These are phyloP conservation scores for Asbolus verrucosus DNA, from an alignment of 1,140 invertebrate genomes.

Conservation along the genomic window DNA sequence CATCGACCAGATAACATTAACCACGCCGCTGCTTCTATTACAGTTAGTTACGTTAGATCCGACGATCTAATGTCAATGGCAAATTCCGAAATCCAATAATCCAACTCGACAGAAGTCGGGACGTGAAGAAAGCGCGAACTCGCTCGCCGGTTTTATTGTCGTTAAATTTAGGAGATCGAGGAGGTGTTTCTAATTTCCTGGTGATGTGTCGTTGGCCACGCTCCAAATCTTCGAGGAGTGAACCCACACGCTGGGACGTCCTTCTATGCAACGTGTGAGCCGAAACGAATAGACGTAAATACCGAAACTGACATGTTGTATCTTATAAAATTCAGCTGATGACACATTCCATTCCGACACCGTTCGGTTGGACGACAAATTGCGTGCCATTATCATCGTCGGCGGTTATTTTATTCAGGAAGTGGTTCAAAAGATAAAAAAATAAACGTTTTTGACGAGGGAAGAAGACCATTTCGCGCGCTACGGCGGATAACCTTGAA, in stretches of 20 bases:
- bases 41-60: constrained; percentile 36
- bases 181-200: constrained; percentile 13
- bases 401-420: constrained; percentile 13
- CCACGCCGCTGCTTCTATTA: constrained; percentile 24
- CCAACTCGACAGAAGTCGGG: neutral
- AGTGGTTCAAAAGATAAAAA: constrained; percentile 23
- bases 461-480: constrained; percentile 9
- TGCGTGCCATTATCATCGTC: neutral
- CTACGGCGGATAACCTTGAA: constrained; percentile 26
- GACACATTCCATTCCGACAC: neutral
- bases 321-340: neutral
- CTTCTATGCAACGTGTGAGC: neutral
- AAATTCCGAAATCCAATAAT: constrained; percentile 6
- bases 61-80: constrained; percentile 34
- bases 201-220: neutral
- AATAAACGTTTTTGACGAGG: constrained; percentile 6
- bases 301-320: no score
- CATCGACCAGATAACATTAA: constrained; percentile 25
- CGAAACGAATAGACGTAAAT: no score
- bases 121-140: no score
- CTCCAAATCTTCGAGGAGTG: neutral
- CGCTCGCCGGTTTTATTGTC: neutral
- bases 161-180: constrained; percentile 2
- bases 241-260: constrained; percentile 1
- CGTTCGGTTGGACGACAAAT: neutral